Conservation (phyloP, 2,888 invertebrate species). For the Podabrus alpinus region DNA sequence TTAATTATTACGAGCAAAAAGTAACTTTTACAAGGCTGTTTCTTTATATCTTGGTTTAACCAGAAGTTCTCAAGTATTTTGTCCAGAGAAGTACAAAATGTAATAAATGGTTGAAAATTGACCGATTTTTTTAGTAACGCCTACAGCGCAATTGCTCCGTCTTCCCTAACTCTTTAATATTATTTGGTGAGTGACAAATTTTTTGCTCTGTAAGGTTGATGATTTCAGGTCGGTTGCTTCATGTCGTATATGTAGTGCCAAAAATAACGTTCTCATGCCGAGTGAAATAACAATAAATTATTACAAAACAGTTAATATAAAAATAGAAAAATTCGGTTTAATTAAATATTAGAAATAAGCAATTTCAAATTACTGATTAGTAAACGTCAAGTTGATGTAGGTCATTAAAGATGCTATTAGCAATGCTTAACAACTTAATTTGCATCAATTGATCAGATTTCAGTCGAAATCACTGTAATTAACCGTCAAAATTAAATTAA, state of each 20-base stretch:
- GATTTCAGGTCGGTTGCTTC: not conserved
- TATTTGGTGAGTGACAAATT: not conserved
- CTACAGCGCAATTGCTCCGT: too few relatives aligned
- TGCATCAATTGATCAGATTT: not conserved
- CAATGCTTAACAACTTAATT: not conserved
- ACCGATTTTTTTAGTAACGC: too few relatives aligned
- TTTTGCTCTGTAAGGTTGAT: not conserved
- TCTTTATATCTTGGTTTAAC: too few relatives aligned
- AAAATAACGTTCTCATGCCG: not conserved
- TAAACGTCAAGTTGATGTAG: not conserved
- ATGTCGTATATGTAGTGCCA: not conserved
- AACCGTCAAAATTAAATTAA: not conserved
- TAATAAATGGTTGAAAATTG: too few relatives aligned
- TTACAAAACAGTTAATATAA: too few relatives aligned
- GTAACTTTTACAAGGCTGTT: not conserved
- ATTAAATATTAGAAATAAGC: too few relatives aligned
- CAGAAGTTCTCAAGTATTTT: too few relatives aligned
- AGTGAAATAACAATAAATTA: not conserved
- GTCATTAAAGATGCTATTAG: not conserved
- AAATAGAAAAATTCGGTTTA: not conserved
- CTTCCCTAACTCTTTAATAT: not conserved
- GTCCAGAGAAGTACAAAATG: too few relatives aligned
- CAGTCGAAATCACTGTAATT: not conserved
- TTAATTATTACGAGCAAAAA: too few relatives aligned
- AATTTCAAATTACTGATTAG: not conserved